A percentile compares a stretch with the other conserved stretches of the same genome.
Evolutionary conservation across 1,140 invertebrate species (phyloP).

Genomic region (Lepidurus packardi): DNA sequence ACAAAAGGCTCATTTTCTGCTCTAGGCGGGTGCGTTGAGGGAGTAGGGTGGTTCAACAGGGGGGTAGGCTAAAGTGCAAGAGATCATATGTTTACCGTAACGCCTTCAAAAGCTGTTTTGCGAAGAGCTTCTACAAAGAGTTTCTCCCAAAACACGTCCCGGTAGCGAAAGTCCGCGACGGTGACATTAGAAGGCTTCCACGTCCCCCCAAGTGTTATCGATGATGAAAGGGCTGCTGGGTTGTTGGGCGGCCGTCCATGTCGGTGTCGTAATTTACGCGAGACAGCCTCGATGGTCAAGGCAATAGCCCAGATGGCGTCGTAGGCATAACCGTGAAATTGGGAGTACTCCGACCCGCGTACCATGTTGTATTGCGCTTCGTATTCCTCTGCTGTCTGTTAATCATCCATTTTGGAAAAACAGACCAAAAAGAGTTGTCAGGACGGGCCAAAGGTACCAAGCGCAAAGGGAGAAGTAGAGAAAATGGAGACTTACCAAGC

Average conservation of each 20-base stretch:
- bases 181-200: constrained; percentile 41
- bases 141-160: constrained; percentile 78
- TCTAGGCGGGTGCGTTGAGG: neutral
- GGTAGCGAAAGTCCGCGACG: constrained; percentile 72
- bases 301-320: constrained; percentile 96
- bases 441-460: neutral
- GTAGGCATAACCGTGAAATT: constrained; percentile 95
- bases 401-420: constrained; percentile 32
- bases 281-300: constrained; percentile 79
- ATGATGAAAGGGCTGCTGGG: neutral
- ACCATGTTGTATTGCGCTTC: constrained; percentile 71
- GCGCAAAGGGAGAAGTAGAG: neutral
- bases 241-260: constrained; percentile 39
- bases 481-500: constrained; percentile 64
- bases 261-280: constrained; percentile 56
- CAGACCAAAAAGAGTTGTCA: neutral
- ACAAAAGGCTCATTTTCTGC: neutral
- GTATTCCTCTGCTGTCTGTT: constrained; percentile 83
- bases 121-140: constrained; percentile 79
- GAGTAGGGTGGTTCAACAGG: neutral
- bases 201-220: neutral
- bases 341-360: constrained; percentile 74
- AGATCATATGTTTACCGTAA: constrained; percentile 65
- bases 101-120: constrained; percentile 87
- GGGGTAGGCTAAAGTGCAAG: neutral